Percentiles rank a stretch among this genome's conserved stretches.
These are phyloP conservation scores for Hemitrygon akajei DNA, from an alignment of 2,797 vertebrate species.

Conservation along the genomic window DNA sequence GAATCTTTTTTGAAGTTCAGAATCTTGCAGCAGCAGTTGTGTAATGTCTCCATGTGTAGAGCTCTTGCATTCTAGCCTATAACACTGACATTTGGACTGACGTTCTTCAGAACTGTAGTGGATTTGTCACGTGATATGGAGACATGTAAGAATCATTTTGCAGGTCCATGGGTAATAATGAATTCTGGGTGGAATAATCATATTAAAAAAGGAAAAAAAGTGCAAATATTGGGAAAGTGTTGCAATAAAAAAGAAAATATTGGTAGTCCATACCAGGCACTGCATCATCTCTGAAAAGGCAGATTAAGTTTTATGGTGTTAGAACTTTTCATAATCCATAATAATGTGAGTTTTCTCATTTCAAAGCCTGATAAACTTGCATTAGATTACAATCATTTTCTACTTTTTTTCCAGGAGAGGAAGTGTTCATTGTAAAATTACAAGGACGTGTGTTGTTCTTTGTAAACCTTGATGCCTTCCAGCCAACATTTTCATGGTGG, in stretches of 20 bases:
- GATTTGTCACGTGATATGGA: background rate
- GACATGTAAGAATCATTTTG: background rate
- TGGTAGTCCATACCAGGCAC: background rate
- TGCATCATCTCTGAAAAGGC: background rate
- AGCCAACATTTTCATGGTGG: constrained; percentile 19
- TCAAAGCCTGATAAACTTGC: background rate
- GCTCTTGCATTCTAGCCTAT: no score
- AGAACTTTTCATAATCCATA: background rate
- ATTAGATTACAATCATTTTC: constrained; percentile 7
- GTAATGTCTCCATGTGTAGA: background rate
- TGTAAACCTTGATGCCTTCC: constrained; percentile 28
- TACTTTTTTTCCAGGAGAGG: background rate
- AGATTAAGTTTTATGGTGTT: background rate
- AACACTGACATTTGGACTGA: background rate
- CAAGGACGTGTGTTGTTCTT: background rate
- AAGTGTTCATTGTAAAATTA: constrained; percentile 24
- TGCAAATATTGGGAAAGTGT: background rate
- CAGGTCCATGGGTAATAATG: background rate
- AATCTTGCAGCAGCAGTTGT: background rate
- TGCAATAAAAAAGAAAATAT: background rate
- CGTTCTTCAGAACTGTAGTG: background rate
- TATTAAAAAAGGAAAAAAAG: background rate
- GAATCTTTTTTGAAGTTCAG: background rate
- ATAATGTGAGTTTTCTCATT: constrained; percentile 8
- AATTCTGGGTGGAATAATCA: background rate